These are phyloP conservation scores for Thereva unica DNA, from an alignment of 2,888 invertebrate species.

Conservation along the genomic window DNA sequence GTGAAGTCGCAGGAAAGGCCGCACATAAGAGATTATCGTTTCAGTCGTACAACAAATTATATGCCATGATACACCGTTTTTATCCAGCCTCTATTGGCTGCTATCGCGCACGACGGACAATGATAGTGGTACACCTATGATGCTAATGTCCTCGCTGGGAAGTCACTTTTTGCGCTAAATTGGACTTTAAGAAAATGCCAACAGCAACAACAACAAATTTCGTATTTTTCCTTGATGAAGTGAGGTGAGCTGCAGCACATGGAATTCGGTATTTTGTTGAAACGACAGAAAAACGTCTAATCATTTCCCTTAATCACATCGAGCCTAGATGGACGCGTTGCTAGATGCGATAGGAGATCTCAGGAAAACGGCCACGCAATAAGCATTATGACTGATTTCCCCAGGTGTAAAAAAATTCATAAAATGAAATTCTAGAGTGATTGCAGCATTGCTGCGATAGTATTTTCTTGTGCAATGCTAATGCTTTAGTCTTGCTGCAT, in stretches of 20 bases:
- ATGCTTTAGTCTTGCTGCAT: no score
- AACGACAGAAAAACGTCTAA: no score
- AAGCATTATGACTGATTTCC: slow-evolving; percentile 19
- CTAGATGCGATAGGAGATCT: no score
- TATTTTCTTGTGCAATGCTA: slow-evolving; percentile 6
- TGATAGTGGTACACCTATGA: background rate
- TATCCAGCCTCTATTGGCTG: slow-evolving; percentile 26
- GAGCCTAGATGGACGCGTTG: no score
- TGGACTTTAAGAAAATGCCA: background rate
- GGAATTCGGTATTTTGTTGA: no score
- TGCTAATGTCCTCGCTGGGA: slow-evolving; percentile 26
- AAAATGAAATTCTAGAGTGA: background rate
- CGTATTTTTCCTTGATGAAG: no score
- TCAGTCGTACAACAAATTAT: slow-evolving; percentile 25
- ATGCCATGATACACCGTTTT: slow-evolving; percentile 30
- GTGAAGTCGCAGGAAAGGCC: slow-evolving; percentile 20
- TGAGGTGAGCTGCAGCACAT: no score
- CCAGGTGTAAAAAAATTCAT: background rate
- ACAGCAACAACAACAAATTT: background rate
- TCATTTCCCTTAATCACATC: no score
- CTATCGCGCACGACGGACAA: slow-evolving; percentile 19
- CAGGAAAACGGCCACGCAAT: background rate
- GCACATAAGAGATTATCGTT: slow-evolving; percentile 22
- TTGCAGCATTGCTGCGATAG: background rate
- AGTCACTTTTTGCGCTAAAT: slow-evolving; percentile 28